Conservation (phyloP, 1,140 invertebrate genomes). For the Caenorhabditis tropicalis region DNA sequence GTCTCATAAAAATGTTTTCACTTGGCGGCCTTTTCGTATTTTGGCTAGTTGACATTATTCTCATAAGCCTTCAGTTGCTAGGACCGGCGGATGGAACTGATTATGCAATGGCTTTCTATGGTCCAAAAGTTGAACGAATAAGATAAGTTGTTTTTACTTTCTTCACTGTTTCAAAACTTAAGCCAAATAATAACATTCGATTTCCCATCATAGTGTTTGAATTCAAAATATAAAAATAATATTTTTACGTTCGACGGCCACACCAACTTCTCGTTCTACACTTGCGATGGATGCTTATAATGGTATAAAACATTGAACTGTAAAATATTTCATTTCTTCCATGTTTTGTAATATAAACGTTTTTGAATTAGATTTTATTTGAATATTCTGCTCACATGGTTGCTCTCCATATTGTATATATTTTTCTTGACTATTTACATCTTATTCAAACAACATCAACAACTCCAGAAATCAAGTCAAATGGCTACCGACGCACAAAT, state of each 20-base stretch:
- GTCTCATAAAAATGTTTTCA: slow-evolving; percentile 88
- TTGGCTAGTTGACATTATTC: slow-evolving; percentile 89
- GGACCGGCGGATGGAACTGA: slow-evolving; percentile 94
- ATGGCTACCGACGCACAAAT: slow-evolving; percentile 28
- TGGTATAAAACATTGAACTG: neutral
- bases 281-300: slow-evolving; percentile 29
- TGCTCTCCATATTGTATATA: no score
- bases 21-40: slow-evolving; percentile 94
- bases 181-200: no score
- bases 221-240: neutral
- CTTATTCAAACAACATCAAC: no score
- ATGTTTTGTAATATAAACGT: neutral
- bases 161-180: no score
- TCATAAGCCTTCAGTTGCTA: slow-evolving; percentile 88
- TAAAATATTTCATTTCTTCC: slow-evolving; percentile 43
- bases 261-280: slow-evolving; percentile 43
- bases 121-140: slow-evolving; percentile 75
- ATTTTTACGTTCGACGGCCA: slow-evolving; percentile 7
- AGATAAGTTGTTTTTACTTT: neutral
- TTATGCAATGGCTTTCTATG: slow-evolving; percentile 92
- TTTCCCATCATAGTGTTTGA: no score
- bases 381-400: no score
- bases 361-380: neutral
- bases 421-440: no score
- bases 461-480: neutral